Percentiles rank a stretch among this genome's conserved stretches.
phyloP scores from a whole-genome alignment of 2,113 vertebrate genomes.

The Lampris megalopsis region DNA sequence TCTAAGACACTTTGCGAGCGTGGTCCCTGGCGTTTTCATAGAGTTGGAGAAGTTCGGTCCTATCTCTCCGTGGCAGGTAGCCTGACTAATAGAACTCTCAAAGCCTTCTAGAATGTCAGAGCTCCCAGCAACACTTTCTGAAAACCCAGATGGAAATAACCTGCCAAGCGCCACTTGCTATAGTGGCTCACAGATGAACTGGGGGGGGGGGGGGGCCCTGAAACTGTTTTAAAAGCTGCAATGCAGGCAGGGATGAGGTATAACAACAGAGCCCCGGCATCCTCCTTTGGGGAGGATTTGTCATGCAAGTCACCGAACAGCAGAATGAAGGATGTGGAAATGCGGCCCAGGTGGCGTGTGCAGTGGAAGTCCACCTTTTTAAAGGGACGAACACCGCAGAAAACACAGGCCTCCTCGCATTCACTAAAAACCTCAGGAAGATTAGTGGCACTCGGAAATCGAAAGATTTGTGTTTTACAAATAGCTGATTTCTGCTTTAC shows the following conservation, averaged over 20 bases:
- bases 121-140: conserved; percentile 53
- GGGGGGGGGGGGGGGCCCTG: conserved; percentile 26
- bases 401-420: background rate
- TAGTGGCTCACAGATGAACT: conserved; percentile 41
- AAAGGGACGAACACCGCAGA: background rate
- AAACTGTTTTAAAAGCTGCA: conserved; percentile 31
- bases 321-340: conserved; percentile 6
- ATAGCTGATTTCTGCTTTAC: no score
- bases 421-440: background rate
- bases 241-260: conserved; percentile 24
- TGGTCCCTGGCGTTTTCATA: conserved; percentile 54
- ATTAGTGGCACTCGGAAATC: no score
- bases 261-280: conserved; percentile 26
- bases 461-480: no score
- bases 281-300: conserved; percentile 15
- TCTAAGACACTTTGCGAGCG: conserved; percentile 62
- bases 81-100: conserved; percentile 75
- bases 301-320: conserved; percentile 9
- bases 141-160: conserved; percentile 64
- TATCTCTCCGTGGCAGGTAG: conserved; percentile 76
- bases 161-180: conserved; percentile 55
- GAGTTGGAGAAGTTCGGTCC: conserved; percentile 62
- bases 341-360: background rate
- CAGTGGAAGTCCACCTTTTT: background rate
- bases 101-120: conserved; percentile 74